Evolutionary conservation across 2,888 invertebrate species (phyloP).

Genomic region (Neoaliturus tenellus): DNA sequence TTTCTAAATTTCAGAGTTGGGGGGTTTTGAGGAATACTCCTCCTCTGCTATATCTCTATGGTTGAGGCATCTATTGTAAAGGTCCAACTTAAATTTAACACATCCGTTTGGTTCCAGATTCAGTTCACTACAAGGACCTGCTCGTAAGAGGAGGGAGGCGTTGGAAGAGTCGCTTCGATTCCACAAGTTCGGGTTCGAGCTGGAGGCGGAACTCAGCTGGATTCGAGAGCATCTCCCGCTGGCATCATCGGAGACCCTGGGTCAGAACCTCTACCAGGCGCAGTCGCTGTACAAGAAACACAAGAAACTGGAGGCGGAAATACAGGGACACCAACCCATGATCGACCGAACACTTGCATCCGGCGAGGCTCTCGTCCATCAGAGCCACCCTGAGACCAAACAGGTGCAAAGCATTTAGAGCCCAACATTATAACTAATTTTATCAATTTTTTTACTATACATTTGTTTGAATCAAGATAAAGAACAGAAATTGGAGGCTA

Average conservation of each 20-base stretch:
- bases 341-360: slow-evolving; percentile 89
- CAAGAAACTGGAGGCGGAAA: slow-evolving; percentile 93
- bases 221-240: slow-evolving; percentile 91
- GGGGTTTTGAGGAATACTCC: too few relatives aligned
- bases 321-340: slow-evolving; percentile 89
- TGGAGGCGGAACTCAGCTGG: slow-evolving; percentile 96
- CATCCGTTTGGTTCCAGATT: too few relatives aligned
- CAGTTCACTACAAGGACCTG: slow-evolving; percentile 83
- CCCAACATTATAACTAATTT: too few relatives aligned
- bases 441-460: too few relatives aligned
- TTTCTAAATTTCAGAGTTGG: too few relatives aligned
- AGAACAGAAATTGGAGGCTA: too few relatives aligned
- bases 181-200: slow-evolving; percentile 96
- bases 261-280: slow-evolving; percentile 93
- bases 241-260: slow-evolving; percentile 84
- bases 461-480: too few relatives aligned
- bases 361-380: slow-evolving; percentile 84
- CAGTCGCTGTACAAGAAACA: slow-evolving; percentile 96
- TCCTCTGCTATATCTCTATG: too few relatives aligned
- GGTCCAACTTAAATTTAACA: too few relatives aligned
- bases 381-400: slow-evolving; percentile 86
- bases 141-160: slow-evolving; percentile 81
- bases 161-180: slow-evolving; percentile 90
- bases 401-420: too few relatives aligned
- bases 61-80: too few relatives aligned